Percentiles rank a stretch among this genome's conserved stretches.
Evolutionary conservation across 2,113 vertebrate genomes (phyloP).

Genomic region (Gymnarchus niloticus): DNA sequence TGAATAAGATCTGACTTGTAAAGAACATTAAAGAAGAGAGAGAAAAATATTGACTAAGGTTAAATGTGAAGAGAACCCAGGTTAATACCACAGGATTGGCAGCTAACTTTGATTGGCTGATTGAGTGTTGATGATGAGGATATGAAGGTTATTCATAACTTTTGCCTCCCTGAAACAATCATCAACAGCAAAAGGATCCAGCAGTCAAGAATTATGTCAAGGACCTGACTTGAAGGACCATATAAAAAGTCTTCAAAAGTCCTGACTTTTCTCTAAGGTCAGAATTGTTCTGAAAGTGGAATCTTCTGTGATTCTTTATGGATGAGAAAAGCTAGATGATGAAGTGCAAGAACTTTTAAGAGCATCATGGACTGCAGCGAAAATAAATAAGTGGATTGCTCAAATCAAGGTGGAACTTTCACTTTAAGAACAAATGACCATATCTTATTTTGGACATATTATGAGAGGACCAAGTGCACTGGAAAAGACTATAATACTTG

Average conservation of each 20-base stretch:
- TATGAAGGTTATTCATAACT: background rate
- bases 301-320: background rate
- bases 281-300: background rate
- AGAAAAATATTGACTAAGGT: background rate
- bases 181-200: background rate
- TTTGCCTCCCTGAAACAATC: background rate
- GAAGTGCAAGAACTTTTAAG: background rate
- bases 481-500: background rate
- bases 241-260: background rate
- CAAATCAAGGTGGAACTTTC: background rate
- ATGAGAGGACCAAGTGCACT: background rate
- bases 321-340: background rate
- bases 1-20: background rate
- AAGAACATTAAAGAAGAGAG: background rate
- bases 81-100: background rate
- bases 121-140: background rate
- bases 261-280: background rate
- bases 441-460: background rate
- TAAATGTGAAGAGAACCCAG: background rate
- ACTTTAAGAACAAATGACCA: background rate
- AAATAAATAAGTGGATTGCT: background rate
- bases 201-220: background rate
- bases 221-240: background rate
- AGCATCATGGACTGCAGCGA: background rate
- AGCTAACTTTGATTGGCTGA: background rate